Evolutionary conservation across 2,888 invertebrate genomes (phyloP), one percentile per base, ranked within the genome.

Genomic region (Muschampia plurimacula): DNA sequence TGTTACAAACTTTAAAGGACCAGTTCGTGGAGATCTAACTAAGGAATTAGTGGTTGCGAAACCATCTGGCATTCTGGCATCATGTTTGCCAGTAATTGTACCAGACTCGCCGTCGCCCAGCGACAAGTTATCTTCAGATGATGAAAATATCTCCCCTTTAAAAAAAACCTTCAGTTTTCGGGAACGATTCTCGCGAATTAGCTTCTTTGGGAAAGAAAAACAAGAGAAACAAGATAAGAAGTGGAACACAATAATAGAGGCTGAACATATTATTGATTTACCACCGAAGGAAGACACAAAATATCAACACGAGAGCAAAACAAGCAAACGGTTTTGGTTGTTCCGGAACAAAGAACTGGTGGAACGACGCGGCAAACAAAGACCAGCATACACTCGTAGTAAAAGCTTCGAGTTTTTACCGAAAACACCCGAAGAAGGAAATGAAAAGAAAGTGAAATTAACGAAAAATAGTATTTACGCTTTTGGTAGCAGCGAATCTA

Each of bases 321-420:
- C 81, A 28, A 89, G 86, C 63, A 93, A 92, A 78, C 85, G 92
- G 0, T 92, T 92, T 72, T 93, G 94, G 94, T 87, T 93, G 73
- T 93, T 92, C 67, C 82, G 89, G 74, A 88, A 90, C 67, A 92
- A 86, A 75, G 93, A 92, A 12, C 57, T 86, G 10, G 81, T 85
- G 22, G 89, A 89, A 72, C 85, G 83, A 57, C 80, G 77, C 9
- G 77, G 78, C 9, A 85, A 84, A 9, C 80, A 82, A 12, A 81
- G 82, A 15, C 89, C 91, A 2, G 81, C 86, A 15, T 93, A 93
- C 74, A 86, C 84, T 76, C 83, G 94, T 49, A 94, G 94, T 75
- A 94, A 94, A 73, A 94, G 94, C 79, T 94, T 93, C 66, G 94
- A 94, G 76, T 94, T 93, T 71, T 80, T 94, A 0, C 94, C 94